Base-by-base conservation (phyloP, 1,140 invertebrate species). In the Pentalonia nigronervosa region DNA sequence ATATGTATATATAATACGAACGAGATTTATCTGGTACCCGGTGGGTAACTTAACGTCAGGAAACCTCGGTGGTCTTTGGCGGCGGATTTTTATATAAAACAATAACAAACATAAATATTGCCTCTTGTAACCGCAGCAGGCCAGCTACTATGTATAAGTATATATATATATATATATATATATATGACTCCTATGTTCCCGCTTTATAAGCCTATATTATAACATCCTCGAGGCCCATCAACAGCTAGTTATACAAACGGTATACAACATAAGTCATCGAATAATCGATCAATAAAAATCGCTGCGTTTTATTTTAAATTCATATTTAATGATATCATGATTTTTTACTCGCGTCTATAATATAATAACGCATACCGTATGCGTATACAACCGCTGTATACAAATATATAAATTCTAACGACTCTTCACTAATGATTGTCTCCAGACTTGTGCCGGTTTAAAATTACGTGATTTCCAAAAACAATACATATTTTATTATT, bases 61-160 rank as follows among this genome's bases (percentile, higher is more conserved):
- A 30, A 87, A 87, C 86, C 41, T 48, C 87, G 87, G 87, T 89
- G 87, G 87, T 89, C 87, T 89, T 89, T 89, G 87, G 87, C 87
- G 87, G 87, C 36, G 48, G 48, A n/a, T 53, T 89, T 36, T 50
- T 89, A 88, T 53, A 53, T 34, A 53, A 89, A 50, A 53, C 87
- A 89, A 89, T 89, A 34, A 53, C 87, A 34, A 53, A 89, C 87
- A 53, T 89, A 89, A 89, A 89, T 53, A 53, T 89, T 23, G 87
- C n/a, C 7, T 50, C 34, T 53, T 20, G n/a, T 89, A 34, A 53
- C n/a, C n/a, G n/a, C 48, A 50, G n/a, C 47, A 89, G n/a, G 25
- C 47, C 20, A 89, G 45, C 25, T 48, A 88, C n/a, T 20, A 36
- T 50, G 14, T 23, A 21, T 34, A 88, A 17, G n/a, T 48, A 50